Percentiles rank a stretch among this genome's conserved stretches.
Conservation (phyloP, 2,888 invertebrate species). For the Axea sp. region DNA sequence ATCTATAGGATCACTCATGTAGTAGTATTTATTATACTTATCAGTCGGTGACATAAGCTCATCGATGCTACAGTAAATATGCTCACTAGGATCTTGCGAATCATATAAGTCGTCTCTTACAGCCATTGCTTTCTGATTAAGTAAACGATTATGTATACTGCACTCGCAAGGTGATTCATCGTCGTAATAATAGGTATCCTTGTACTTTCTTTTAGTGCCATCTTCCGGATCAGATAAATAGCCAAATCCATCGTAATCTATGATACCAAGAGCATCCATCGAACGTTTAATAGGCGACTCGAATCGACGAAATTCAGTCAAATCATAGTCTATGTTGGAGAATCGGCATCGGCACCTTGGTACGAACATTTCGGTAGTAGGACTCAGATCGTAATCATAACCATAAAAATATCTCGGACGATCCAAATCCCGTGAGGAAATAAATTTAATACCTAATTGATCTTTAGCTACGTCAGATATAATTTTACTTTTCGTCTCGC, state of each 20-base stretch:
- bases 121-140: conserved; percentile 66
- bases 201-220: conserved; percentile 68
- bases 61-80: conserved; percentile 82
- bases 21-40: conserved; percentile 61
- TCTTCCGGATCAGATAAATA: conserved; percentile 64
- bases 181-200: conserved; percentile 66
- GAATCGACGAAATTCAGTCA: conserved; percentile 46
- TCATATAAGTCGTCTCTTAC: conserved; percentile 65
- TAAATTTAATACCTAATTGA: conserved; percentile 35
- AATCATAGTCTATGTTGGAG: conserved; percentile 60
- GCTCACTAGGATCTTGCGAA: conserved; percentile 68
- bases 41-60: conserved; percentile 78
- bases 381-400: conserved; percentile 81
- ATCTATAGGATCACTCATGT: conserved; percentile 71
- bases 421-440: conserved; percentile 53
- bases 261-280: conserved; percentile 56
- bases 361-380: conserved; percentile 81
- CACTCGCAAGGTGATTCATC: conserved; percentile 61
- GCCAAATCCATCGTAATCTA: conserved; percentile 63
- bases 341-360: conserved; percentile 76
- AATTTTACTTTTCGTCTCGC: conserved; percentile 65
- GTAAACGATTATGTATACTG: conserved; percentile 50
- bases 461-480: conserved; percentile 61
- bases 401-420: conserved; percentile 79
- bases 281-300: conserved; percentile 59